Percentiles rank a stretch among this genome's conserved stretches.
phyloP scores from a whole-genome alignment of 64 coral and sea anemone species.

The Pocillopora verrucosa region DNA sequence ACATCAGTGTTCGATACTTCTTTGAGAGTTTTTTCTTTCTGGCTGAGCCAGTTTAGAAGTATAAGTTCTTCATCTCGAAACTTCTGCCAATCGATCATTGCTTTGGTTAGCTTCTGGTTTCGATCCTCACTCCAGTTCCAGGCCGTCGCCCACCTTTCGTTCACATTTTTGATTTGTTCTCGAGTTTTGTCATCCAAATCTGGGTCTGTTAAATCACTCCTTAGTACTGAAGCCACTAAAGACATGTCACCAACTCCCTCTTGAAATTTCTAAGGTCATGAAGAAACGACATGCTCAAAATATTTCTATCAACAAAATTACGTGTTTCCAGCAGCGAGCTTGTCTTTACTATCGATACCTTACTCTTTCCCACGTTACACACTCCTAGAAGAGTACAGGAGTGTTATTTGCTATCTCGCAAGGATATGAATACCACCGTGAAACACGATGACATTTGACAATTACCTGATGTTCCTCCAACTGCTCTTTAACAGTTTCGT shows the following conservation, averaged over 20 bases:
- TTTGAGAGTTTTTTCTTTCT: slow-evolving; percentile 72
- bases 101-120: slow-evolving; percentile 43
- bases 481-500: slow-evolving; percentile 67
- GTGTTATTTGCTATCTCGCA: no score
- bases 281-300: no score
- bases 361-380: no score
- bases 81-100: slow-evolving; percentile 82
- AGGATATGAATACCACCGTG: no score
- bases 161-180: slow-evolving; percentile 60
- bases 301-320: no score
- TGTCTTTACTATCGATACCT: no score
- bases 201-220: slow-evolving; percentile 74
- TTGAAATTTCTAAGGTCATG: slow-evolving; percentile 54
- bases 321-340: no score
- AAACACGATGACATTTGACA: background rate
- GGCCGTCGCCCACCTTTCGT: slow-evolving; percentile 60
- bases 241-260: slow-evolving; percentile 76
- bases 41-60: slow-evolving; percentile 78
- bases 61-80: slow-evolving; percentile 87
- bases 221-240: slow-evolving; percentile 57
- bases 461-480: slow-evolving; percentile 82
- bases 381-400: no score
- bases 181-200: slow-evolving; percentile 63
- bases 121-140: slow-evolving; percentile 80
- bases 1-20: slow-evolving; percentile 74